Conservation (phyloP, 2,888 invertebrate genomes). For the Protonemura montana region DNA sequence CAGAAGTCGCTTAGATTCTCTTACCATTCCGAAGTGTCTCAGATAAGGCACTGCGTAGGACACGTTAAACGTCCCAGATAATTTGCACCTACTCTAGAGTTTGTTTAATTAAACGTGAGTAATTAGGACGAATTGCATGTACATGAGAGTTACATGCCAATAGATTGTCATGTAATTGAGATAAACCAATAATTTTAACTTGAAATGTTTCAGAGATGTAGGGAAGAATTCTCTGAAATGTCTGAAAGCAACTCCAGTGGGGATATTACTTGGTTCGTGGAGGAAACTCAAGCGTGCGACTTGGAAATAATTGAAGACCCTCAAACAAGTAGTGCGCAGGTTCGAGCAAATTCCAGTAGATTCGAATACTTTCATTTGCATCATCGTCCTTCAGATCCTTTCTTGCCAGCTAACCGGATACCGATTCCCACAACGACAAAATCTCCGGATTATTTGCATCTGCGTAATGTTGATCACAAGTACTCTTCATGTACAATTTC, state of each 20-base stretch:
- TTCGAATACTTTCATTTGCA: background rate
- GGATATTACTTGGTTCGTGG: background rate
- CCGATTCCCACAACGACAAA: slow-evolving; percentile 43
- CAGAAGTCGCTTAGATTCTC: background rate
- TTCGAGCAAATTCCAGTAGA: background rate
- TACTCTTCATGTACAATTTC: background rate
- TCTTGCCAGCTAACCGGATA: slow-evolving; percentile 51
- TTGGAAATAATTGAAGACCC: background rate
- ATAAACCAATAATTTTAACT: background rate
- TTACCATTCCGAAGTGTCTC: background rate
- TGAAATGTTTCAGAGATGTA: background rate
- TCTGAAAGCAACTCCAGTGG: background rate
- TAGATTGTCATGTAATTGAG: background rate
- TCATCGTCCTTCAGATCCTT: slow-evolving; percentile 45
- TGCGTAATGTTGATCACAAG: background rate
- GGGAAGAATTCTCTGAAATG: background rate
- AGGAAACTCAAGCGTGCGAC: background rate
- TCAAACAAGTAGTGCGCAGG: too few species aligned
- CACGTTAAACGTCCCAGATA: background rate
- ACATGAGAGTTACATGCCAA: background rate
- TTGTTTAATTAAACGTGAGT: background rate
- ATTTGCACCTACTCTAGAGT: background rate
- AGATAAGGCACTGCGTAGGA: too few species aligned
- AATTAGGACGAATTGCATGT: background rate
- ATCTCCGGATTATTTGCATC: background rate